Conservation (phyloP, 2,797 vertebrate genomes). For the Micrastur ruficollis region DNA sequence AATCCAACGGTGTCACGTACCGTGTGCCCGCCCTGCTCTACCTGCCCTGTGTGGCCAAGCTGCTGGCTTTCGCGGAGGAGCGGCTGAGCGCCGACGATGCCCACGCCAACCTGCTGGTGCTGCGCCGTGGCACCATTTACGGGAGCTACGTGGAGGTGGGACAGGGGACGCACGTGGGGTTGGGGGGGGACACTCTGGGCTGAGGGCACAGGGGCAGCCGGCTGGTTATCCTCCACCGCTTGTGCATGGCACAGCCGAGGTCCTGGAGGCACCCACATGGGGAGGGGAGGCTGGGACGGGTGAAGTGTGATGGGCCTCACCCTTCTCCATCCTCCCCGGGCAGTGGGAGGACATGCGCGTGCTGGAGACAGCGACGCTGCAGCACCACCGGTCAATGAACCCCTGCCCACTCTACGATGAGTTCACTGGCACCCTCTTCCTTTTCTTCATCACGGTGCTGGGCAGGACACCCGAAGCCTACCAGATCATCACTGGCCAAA, state of each 20-base stretch:
- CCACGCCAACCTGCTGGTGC: constrained; percentile 89
- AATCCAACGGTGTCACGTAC: constrained; percentile 88
- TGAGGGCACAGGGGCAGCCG: fast-evolving
- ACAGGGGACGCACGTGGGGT: fast-evolving
- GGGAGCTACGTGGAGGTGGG: constrained; percentile 87
- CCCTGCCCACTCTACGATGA: constrained; percentile 91
- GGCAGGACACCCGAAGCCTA: constrained; percentile 87
- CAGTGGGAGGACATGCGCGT: constrained; percentile 90
- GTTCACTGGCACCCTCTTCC: constrained; percentile 87
- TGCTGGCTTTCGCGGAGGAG: constrained; percentile 94
- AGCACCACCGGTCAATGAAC: constrained; percentile 93
- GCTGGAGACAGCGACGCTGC: constrained; percentile 81
- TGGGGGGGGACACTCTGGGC: fast-evolving
- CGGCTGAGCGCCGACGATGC: constrained; percentile 86
- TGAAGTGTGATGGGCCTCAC: background rate
- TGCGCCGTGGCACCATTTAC: constrained; percentile 85
- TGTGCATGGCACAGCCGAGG: fast-evolving
- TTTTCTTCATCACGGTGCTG: constrained; percentile 93
- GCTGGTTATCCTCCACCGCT: fast-evolving
- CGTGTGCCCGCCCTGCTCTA: constrained; percentile 89
- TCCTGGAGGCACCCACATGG: fast-evolving
- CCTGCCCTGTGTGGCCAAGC: constrained; percentile 75
- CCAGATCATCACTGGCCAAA: constrained; percentile 89
- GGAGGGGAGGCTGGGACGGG: background rate
- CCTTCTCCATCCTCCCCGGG: background rate